These are phyloP conservation scores for Thunnus thynnus DNA, from an alignment of 2,113 vertebrate species.

Conservation along the genomic window DNA sequence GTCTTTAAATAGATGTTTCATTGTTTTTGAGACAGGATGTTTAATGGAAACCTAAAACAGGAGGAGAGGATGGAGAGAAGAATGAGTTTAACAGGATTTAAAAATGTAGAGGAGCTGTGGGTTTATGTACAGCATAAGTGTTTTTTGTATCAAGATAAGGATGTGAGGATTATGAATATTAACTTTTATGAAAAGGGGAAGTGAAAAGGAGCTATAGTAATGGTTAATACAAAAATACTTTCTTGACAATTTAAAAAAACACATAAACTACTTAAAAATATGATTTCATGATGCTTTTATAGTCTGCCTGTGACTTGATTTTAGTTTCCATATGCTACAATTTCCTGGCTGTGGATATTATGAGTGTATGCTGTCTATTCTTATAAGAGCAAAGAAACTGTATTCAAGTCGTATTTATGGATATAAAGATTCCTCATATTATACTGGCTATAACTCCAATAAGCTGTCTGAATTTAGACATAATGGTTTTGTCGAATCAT, in stretches of 20 bases:
- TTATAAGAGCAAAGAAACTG: conserved; percentile 10
- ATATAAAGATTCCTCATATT: conserved; percentile 51
- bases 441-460: conserved; percentile 55
- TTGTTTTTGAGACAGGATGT: conserved; percentile 63
- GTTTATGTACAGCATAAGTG: background rate
- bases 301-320: conserved; percentile 23
- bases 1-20: conserved; percentile 38
- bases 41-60: conserved; percentile 44
- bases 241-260: background rate
- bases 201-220: too few species aligned
- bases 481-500: conserved; percentile 79
- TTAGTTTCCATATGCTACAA: conserved; percentile 12
- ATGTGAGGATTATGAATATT: conserved; percentile 2
- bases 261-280: background rate
- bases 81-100: background rate
- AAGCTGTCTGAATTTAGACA: conserved; percentile 66
- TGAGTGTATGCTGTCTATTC: conserved; percentile 26
- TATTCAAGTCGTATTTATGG: conserved; percentile 32
- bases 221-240: background rate
- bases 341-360: conserved; percentile 7
- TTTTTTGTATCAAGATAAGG: background rate
- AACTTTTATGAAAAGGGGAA: background rate
- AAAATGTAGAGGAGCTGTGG: background rate
- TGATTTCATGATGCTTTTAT: background rate
- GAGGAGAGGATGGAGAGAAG: background rate